phyloP scores from a whole-genome alignment of 2,888 invertebrate genomes.

The Caenorhabditis sp. region DNA sequence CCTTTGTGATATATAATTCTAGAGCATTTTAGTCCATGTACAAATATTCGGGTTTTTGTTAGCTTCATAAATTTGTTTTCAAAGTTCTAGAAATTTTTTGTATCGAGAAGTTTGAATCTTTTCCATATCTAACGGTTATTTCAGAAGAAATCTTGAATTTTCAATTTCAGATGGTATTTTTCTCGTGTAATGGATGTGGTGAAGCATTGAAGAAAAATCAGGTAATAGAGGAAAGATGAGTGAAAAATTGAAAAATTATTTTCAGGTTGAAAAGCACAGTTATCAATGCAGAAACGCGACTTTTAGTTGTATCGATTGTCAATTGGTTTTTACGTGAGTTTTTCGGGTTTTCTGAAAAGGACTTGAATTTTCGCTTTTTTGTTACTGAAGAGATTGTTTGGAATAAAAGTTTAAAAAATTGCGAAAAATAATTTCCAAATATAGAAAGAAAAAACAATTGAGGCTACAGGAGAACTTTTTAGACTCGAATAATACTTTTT shows the following conservation, averaged over 20 bases:
- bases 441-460: too few relatives aligned
- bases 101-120: not conserved
- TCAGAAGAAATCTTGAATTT: not conserved
- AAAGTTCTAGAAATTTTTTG: too few relatives aligned
- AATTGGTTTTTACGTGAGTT: constrained; percentile 80
- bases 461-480: too few relatives aligned
- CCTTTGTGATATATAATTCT: not conserved
- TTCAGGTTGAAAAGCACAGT: constrained; percentile 57
- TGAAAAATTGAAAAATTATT: constrained; percentile 16
- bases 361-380: too few relatives aligned
- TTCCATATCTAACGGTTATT: constrained; percentile 1
- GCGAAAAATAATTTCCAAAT: too few relatives aligned
- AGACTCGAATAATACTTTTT: too few relatives aligned
- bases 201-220: constrained; percentile 88
- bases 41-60: constrained; percentile 16
- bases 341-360: not conserved
- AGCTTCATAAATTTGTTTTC: not conserved
- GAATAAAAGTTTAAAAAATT: too few relatives aligned
- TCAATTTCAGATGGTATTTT: constrained; percentile 82
- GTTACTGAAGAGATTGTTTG: too few relatives aligned
- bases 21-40: not conserved
- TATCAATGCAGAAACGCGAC: constrained; percentile 78
- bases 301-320: constrained; percentile 91
- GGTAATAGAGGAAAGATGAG: constrained; percentile 74
- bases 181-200: constrained; percentile 90